A percentile compares a stretch with the other conserved stretches of the same genome.
Evolutionary conservation across 1,140 invertebrate genomes (phyloP).

Genomic region (Mylabris phalerata): DNA sequence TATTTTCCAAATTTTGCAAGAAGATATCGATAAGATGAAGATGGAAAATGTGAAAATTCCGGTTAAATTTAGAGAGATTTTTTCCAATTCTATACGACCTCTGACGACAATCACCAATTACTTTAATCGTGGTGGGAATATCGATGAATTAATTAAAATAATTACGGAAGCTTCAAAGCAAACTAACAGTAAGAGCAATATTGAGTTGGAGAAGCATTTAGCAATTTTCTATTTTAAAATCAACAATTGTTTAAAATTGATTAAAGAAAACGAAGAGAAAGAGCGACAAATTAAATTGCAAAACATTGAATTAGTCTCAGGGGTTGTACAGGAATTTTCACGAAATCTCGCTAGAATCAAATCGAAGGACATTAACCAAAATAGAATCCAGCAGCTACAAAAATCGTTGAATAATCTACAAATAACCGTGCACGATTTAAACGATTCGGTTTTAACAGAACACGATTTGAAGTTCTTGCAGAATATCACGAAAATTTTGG

Average conservation of each 20-base stretch:
- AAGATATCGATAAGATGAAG: not conserved
- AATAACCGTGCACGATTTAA: slow-evolving; percentile 34
- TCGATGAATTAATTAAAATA: not conserved
- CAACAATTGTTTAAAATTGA: slow-evolving; percentile 16
- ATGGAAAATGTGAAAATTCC: no score
- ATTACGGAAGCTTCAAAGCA: not conserved
- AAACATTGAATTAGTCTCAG: slow-evolving; percentile 26
- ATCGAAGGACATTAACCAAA: slow-evolving; percentile 25
- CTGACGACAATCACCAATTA: not conserved
- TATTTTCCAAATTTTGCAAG: not conserved
- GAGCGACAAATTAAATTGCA: slow-evolving; percentile 19
- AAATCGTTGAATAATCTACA: slow-evolving; percentile 33
- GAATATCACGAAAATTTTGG: slow-evolving; percentile 23
- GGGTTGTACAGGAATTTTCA: slow-evolving; percentile 27
- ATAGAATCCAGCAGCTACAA: slow-evolving; percentile 26
- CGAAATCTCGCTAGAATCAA: slow-evolving; percentile 33
- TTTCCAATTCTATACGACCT: not conserved
- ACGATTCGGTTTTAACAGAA: slow-evolving; percentile 28
- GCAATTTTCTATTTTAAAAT: slow-evolving; percentile 7
- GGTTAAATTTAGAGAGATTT: not conserved
- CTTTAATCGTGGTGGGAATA: not conserved
- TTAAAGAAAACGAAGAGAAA: slow-evolving; percentile 20
- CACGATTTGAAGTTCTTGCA: slow-evolving; percentile 28
- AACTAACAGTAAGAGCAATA: slow-evolving; percentile 2
- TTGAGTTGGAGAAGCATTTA: slow-evolving; percentile 6